A percentile compares a stretch with the other conserved stretches of the same genome.
phyloP scores from a whole-genome alignment of 1,140 invertebrate species.

The Pissodes strobi region DNA sequence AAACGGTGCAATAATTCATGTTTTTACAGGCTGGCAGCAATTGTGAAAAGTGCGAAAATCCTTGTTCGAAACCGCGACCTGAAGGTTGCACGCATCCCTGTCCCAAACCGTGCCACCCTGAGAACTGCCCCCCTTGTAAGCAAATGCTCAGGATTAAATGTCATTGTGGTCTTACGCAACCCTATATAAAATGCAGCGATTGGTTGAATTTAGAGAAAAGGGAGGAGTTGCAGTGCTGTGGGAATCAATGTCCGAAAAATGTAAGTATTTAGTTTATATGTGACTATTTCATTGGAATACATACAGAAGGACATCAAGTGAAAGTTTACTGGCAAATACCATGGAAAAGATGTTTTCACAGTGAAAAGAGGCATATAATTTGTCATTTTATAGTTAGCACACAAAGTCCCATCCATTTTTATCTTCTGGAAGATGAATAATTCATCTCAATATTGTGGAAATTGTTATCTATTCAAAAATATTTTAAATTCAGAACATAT shows the following conservation, averaged over 20 bases:
- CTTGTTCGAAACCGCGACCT: conserved; percentile 71
- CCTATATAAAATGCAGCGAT: conserved; percentile 74
- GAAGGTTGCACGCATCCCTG: conserved; percentile 81
- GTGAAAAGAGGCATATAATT: no score
- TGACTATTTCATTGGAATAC: no score
- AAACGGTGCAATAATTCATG: not conserved
- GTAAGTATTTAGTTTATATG: conserved; percentile 65
- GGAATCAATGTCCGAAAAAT: conserved; percentile 84
- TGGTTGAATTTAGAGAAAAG: conserved; percentile 63
- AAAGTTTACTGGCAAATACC: no score
- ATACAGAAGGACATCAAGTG: no score
- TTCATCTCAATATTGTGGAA: no score
- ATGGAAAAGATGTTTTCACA: no score
- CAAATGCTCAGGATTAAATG: conserved; percentile 74
- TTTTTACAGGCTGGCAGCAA: conserved; percentile 54
- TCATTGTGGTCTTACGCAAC: conserved; percentile 76
- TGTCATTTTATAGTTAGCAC: no score
- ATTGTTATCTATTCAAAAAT: no score
- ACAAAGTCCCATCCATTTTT: no score
- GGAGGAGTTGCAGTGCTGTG: conserved; percentile 69
- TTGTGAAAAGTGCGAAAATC: conserved; percentile 74
- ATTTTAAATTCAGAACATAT: no score
- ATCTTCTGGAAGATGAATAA: no score
- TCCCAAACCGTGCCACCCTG: conserved; percentile 74
- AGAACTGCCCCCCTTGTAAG: conserved; percentile 70